These are phyloP conservation scores for Metridium senile DNA, from an alignment of 92 coral and sea anemone species.

Conservation along the genomic window DNA sequence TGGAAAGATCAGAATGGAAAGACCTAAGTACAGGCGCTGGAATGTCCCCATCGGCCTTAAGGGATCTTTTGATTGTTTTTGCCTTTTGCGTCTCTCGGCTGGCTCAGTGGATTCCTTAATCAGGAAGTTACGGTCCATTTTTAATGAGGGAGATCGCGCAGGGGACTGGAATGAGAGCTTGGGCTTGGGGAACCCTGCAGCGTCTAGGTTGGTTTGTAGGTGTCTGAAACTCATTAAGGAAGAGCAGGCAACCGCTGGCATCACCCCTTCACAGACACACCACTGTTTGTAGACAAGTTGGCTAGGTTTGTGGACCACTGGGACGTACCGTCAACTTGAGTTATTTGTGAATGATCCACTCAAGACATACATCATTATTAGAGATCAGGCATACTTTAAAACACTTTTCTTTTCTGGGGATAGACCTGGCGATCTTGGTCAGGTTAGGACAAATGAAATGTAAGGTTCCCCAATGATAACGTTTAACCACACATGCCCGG, in stretches of 20 bases:
- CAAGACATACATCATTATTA: constrained; percentile 29
- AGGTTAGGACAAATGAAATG: constrained; percentile 45
- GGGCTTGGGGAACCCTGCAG: constrained; percentile 50
- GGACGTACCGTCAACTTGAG: too few relatives aligned
- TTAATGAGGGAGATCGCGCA: constrained; percentile 44
- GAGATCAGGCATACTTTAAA: constrained; percentile 54
- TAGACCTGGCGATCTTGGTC: constrained; percentile 50
- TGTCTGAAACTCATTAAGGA: constrained; percentile 45
- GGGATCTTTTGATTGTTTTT: constrained; percentile 18
- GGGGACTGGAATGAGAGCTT: too few relatives aligned
- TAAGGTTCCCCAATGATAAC: constrained; percentile 53
- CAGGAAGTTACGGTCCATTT: constrained; percentile 49
- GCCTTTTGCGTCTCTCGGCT: constrained; percentile 35
- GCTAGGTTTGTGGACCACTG: too few relatives aligned
- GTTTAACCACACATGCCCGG: constrained; percentile 68
- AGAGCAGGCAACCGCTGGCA: constrained; percentile 56
- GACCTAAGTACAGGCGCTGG: constrained; percentile 20
- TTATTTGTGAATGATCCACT: too few relatives aligned
- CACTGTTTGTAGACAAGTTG: constrained; percentile 53
- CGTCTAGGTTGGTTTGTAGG: constrained; percentile 26
- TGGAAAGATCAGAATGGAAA: constrained; percentile 40
- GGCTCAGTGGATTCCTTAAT: constrained; percentile 57
- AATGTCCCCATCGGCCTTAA: constrained; percentile 25
- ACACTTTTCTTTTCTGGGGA: constrained; percentile 51
- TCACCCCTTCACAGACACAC: constrained; percentile 48